phyloP scores from a whole-genome alignment of 2,113 vertebrate species.

The Zosterops borbonicus region DNA sequence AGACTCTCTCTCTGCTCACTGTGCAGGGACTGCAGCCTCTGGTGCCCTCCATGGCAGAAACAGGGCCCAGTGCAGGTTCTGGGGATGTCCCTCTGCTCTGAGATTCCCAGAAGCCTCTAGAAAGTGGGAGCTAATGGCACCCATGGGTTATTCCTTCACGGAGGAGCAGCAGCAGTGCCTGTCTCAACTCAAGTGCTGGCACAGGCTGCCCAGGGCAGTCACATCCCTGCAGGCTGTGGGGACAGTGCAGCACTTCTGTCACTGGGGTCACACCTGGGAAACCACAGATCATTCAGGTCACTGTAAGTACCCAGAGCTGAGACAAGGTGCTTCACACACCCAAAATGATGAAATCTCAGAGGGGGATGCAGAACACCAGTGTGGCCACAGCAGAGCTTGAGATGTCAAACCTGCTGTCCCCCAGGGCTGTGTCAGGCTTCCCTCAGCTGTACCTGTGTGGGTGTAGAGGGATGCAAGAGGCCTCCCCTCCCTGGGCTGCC shows the following conservation, averaged over 20 bases:
- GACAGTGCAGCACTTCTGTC: not conserved
- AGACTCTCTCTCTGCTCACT: accelerated
- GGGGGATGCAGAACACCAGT: not conserved
- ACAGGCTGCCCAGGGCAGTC: not conserved
- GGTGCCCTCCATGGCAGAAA: not conserved
- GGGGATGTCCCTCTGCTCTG: not conserved
- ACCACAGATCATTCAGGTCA: not conserved
- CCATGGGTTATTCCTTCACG: accelerated
- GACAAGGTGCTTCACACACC: not conserved
- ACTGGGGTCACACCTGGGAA: not conserved
- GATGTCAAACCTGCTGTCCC: accelerated
- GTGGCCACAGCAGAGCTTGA: not conserved
- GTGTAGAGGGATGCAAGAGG: not conserved
- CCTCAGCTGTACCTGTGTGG: not conserved
- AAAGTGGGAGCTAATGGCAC: not conserved
- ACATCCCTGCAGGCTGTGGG: not conserved
- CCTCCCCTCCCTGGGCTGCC: not conserved
- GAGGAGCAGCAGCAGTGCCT: not conserved
- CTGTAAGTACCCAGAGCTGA: not conserved
- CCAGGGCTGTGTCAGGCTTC: not conserved
- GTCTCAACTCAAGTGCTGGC: not conserved
- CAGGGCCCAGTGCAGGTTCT: not conserved
- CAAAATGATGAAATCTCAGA: not conserved
- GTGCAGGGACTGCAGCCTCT: not conserved
- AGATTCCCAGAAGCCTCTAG: not conserved